Evolutionary conservation across 2,113 vertebrate species (phyloP).

Genomic region (Hemiprocne comata): DNA sequence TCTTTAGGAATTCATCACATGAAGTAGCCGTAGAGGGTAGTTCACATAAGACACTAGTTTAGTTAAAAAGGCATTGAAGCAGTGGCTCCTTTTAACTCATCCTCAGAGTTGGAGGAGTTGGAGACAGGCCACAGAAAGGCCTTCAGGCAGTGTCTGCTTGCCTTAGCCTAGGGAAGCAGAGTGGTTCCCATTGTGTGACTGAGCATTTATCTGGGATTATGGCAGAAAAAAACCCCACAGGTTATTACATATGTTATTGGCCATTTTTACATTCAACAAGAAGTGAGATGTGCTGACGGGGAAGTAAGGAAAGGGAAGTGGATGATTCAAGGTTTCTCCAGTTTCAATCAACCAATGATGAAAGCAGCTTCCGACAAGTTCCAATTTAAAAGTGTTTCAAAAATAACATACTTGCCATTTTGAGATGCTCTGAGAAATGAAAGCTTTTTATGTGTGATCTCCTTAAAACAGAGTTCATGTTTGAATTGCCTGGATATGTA

Average conservation of each 20-base stretch:
- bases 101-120: neutral
- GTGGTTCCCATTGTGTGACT: neutral
- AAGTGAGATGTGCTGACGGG: neutral
- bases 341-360: neutral
- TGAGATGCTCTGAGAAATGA: constrained; percentile 5
- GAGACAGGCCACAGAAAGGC: neutral
- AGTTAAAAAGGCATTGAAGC: neutral
- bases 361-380: constrained; percentile 20
- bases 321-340: neutral
- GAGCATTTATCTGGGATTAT: neutral
- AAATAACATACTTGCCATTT: constrained; percentile 5
- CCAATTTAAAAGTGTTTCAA: constrained; percentile 24
- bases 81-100: neutral
- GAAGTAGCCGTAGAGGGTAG: neutral
- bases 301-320: neutral
- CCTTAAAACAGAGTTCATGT: constrained; percentile 21
- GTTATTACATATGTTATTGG: neutral
- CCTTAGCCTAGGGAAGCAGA: neutral
- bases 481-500: neutral
- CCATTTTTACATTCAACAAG: neutral
- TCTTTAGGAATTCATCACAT: neutral
- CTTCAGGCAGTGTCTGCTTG: neutral
- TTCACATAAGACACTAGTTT: neutral
- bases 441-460: constrained; percentile 29
- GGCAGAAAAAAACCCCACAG: neutral